Conservation (phyloP, 1,140 invertebrate genomes). For the Cotesia glomerata region DNA sequence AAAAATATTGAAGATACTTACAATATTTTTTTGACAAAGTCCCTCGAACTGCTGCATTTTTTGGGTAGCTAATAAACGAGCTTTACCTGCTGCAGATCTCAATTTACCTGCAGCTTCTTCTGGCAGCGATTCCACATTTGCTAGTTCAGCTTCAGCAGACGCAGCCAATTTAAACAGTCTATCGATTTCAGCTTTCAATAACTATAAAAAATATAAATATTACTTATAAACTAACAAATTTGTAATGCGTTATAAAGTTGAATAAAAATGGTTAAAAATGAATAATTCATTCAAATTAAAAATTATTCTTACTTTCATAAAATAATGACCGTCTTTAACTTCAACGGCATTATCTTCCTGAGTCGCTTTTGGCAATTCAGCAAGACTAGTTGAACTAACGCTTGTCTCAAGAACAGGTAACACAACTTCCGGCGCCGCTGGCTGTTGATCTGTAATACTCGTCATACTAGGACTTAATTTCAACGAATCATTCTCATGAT, state of each 20-base stretch:
- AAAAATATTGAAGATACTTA: slow-evolving; percentile 57
- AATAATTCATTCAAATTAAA: slow-evolving; percentile 13
- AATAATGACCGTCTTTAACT: slow-evolving; percentile 77
- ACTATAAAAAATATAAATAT: slow-evolving; percentile 54
- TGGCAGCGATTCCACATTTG: slow-evolving; percentile 60
- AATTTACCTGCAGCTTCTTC: slow-evolving; percentile 85
- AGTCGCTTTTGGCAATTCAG: slow-evolving; percentile 37
- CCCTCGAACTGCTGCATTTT: slow-evolving; percentile 96
- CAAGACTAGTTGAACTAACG: slow-evolving; percentile 44
- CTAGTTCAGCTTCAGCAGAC: slow-evolving; percentile 72
- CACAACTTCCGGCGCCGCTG: slow-evolving; percentile 62
- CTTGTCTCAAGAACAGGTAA: slow-evolving; percentile 55
- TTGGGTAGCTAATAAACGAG: slow-evolving; percentile 84
- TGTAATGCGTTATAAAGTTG: background rate
- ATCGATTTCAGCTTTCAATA: slow-evolving; percentile 76
- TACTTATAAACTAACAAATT: slow-evolving; percentile 6
- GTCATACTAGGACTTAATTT: slow-evolving; percentile 43
- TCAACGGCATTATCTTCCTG: slow-evolving; percentile 40
- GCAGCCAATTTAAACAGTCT: slow-evolving; percentile 73
- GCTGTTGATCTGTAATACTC: slow-evolving; percentile 59
- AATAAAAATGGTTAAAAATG: slow-evolving; percentile 3
- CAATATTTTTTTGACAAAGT: slow-evolving; percentile 81
- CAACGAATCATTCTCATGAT: slow-evolving; percentile 32
- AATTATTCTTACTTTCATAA: slow-evolving; percentile 62
- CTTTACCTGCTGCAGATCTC: slow-evolving; percentile 88